Base-by-base conservation (phyloP, 30 jellyfish, hydroid and myxozoan species). In the Haliclystus octoradiatus region DNA sequence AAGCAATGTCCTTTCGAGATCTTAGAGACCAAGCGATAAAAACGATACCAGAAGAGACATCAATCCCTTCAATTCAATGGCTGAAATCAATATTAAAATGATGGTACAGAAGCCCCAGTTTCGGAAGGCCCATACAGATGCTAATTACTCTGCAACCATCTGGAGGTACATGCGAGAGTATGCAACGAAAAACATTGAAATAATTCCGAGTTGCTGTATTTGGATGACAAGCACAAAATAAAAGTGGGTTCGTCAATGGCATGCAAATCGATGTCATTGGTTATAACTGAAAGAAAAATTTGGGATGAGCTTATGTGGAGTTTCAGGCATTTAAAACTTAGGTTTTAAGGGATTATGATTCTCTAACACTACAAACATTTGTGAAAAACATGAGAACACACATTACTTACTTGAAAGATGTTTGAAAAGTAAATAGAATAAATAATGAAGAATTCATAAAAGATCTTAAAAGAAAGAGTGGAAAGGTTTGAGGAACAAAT, bases 31-130 rank as follows among this genome's bases (percentile, higher is more conserved):
- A 47, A 47, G 74, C 51, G 1, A 24, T 52, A 49, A 57, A 70
- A 30, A 9, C 12, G 77, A 26, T 52, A 9, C 81, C 81, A 12
- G 81, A 49, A 1, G 81, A 75, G 15, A 70, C 81, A 47, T 52
- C 24, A 12, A 67, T 70, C 1, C 81, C 81, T 26, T 70, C 81
- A 15, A 24, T 70, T 13, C 62, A 70, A 31, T 70, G 81, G 81
- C 57, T 70, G 33, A 49, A 75, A 53, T 70, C 40, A 70, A 70
- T 19, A 70, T 70, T 26, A 26, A 32, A 30, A 27, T 27, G 35
- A 70, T 70, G 81, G 73, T 64, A 28, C 73, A 64, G 62, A 53
- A 51, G 33, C 1, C 57, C 1, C 73, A 67, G 77, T 33, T 67
- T 68, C 34, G 77, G 34, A 27, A 9, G 19, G 34, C 34, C 25